Conservation (phyloP, 2,888 invertebrate genomes). For the Dryadula phaetusa region DNA sequence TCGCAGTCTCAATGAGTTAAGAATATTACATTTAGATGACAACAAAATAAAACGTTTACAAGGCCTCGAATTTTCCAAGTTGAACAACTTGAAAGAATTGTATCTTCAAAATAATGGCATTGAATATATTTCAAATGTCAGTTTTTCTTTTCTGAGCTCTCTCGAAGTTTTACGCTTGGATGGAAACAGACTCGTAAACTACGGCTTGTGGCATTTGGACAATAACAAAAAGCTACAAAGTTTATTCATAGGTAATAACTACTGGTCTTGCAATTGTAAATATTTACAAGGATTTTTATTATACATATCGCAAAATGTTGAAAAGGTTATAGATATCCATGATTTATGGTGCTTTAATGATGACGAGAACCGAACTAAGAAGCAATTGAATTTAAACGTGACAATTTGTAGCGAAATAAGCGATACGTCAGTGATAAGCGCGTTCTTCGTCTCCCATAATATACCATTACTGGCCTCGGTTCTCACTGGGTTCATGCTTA, state of each 20-base stretch:
- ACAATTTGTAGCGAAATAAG: constrained; percentile 94
- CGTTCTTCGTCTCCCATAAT: constrained; percentile 92
- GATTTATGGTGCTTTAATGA: constrained; percentile 91
- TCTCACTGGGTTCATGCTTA: constrained; percentile 89
- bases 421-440: constrained; percentile 91
- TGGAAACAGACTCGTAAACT: constrained; percentile 92
- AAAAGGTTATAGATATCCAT: constrained; percentile 89
- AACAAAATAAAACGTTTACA: constrained; percentile 91
- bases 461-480: constrained; percentile 92
- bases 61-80: constrained; percentile 93
- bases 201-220: constrained; percentile 91
- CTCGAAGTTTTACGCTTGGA: constrained; percentile 92
- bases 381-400: constrained; percentile 92
- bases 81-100: constrained; percentile 91
- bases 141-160: constrained; percentile 90
- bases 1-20: constrained; percentile 89
- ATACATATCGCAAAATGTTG: constrained; percentile 91
- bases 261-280: constrained; percentile 96
- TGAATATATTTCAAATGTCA: constrained; percentile 90
- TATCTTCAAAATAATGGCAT: constrained; percentile 94
- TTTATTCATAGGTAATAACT: constrained; percentile 91
- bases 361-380: constrained; percentile 87
- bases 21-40: constrained; percentile 93
- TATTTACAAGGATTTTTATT: constrained; percentile 92
- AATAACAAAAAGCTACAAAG: constrained; percentile 89